These are phyloP conservation scores for Halichondria panicea DNA, from an alignment of 37 sponge, comb jelly and placozoan genomes.

Conservation along the genomic window DNA sequence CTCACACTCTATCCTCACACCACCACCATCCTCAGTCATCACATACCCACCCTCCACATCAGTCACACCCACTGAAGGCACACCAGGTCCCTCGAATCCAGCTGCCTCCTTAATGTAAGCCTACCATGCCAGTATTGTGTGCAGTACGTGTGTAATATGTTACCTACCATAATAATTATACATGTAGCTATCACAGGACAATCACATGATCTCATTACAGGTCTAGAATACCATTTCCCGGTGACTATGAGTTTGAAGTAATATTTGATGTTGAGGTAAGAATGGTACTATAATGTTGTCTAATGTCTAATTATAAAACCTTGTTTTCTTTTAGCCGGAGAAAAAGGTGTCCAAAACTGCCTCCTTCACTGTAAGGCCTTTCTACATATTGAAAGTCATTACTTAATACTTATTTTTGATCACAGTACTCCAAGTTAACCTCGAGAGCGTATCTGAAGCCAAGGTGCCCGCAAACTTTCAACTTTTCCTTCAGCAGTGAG, in stretches of 20 bases:
- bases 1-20: no score
- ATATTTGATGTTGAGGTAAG: background rate
- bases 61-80: no score
- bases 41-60: background rate
- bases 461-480: constrained; percentile 2
- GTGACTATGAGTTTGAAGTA: constrained; percentile 8
- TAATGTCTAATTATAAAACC: background rate
- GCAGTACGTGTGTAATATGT: no score
- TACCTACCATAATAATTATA: no score
- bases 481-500: constrained; percentile 14
- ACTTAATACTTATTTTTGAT: background rate
- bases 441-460: constrained; percentile 31
- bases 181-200: background rate
- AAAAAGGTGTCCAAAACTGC: background rate
- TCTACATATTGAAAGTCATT: background rate
- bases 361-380: background rate
- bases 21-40: no score
- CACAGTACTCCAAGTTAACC: constrained; percentile 3
- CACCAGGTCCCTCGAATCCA: no score
- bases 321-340: background rate
- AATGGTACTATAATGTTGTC: background rate
- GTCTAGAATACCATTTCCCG: background rate
- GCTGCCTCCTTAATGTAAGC: no score
- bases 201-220: background rate
- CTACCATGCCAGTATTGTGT: no score